Base-by-base conservation (phyloP, 2,797 vertebrate species). In the Chaetophractus vellerosus region DNA sequence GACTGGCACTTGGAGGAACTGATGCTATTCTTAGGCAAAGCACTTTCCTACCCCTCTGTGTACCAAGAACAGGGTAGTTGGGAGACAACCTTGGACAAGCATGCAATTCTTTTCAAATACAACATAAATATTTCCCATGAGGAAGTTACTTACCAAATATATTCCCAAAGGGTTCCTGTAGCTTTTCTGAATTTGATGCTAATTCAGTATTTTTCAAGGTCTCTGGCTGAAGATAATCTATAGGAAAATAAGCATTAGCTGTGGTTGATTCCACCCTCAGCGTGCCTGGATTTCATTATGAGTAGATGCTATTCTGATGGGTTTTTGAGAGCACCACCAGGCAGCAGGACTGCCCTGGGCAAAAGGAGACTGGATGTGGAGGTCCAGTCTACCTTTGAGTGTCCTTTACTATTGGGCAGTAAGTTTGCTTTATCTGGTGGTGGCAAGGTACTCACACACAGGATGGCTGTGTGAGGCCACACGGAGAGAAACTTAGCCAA, bases 91-190 rank as follows among this genome's bases (percentile, higher is more conserved):
- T 31, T 0, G 0, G 19, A 57, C 50, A 76, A 66, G 38, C 26
- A 52, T 0, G 4, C 4, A 41, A 79, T 28, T 68, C 88, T 57
- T 57, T 55, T 16, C 16, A 18, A 55, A 87, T 5, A 45, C 7
- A 66, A 24, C 10, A 75, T 38, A 33, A 80, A 24, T 12, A 21
- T 68, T 88, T 59, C 69, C 38, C 3, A 2, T 5, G 28, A 28
- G 28, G 28, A 45, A 48, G 10, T 26, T 38, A 79, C 96, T 95
- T 89, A 96, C 95, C 90, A n/a, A 95, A 91, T 57, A 96, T 6
- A 33, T 81, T 59, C 41, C 74, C 69, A 80, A 95, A 64, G 33
- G 84, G 19, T 6, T 94, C 59, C 9, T 94, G 86, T 68, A 0
- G 26, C 21, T n/a, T 38, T 50, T 36, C 24, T 83, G 75, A 71